Conservation (phyloP, 2,888 invertebrate species). For the Elegia similella region DNA sequence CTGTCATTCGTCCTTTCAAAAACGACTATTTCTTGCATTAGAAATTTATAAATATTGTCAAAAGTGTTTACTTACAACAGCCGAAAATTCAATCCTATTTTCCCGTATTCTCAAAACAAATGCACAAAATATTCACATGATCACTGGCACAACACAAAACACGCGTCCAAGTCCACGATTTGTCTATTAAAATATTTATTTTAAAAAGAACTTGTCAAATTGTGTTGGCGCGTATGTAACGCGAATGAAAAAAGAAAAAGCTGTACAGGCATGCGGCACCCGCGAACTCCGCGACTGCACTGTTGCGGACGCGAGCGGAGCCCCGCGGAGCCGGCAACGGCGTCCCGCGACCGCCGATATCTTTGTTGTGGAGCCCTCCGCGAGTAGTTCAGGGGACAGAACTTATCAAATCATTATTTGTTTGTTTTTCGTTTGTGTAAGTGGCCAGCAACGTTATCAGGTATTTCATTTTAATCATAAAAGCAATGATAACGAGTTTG, state of each 20-base stretch:
- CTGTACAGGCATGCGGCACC: background rate
- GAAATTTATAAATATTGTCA: background rate
- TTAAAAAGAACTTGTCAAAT: background rate
- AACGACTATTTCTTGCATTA: no score
- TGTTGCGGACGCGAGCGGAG: background rate
- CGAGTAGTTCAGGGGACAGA: background rate
- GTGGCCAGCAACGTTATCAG: background rate
- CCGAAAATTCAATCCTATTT: slow-evolving; percentile 1
- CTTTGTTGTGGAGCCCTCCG: slow-evolving; percentile 9
- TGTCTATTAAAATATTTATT: background rate
- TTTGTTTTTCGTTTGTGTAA: background rate
- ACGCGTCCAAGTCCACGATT: background rate
- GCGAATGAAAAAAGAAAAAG: background rate
- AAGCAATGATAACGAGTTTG: no score
- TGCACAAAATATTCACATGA: background rate
- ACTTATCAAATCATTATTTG: background rate
- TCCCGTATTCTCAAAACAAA: background rate
- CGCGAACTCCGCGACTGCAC: background rate
- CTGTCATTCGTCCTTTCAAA: no score
- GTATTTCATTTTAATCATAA: background rate
- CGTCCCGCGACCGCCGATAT: background rate
- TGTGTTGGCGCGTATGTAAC: background rate
- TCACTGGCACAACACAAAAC: slow-evolving; percentile 7
- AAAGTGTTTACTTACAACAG: background rate
- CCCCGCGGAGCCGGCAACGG: slow-evolving; percentile 1